Evolutionary conservation across 2,797 vertebrate genomes (phyloP), one percentile per base, ranked within the genome.

Genomic region (Lophius americanus): DNA sequence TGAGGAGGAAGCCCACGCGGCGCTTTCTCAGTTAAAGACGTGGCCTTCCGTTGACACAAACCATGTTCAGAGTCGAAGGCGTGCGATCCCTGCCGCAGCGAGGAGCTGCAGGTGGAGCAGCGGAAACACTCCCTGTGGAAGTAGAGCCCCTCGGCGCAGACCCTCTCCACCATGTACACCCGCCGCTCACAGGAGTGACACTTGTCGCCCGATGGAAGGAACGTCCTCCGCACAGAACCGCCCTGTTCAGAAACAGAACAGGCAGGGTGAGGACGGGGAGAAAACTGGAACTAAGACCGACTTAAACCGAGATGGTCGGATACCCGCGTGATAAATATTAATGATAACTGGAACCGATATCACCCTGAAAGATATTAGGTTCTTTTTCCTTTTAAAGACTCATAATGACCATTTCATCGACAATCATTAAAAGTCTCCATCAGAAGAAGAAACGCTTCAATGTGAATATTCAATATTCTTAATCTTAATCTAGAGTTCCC

Each of bases 71-170:
- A 89, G 90, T 97, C 95, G 46, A 98, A 99, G 68, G 94, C 93
- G 0, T 98, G 96, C 11, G 93, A 93, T 43, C 96, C 95, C 82
- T 95, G 92, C n/a, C 94, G 92, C 68, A 99, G 91, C 1, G 95
- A 91, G 13, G 93, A 92, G 46, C 89, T 87, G 48, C 98, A 99
- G 75, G 95, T 79, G 2, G 94, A 92, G 71, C 98, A 99, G 89
- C 95, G 96, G 81, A 99, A 99, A 77, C 98, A 99, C 75, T 99
- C 97, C 12, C 96, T 93, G 81, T 99, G 98, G 89, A 99, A 99
- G 91, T 95, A 98, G 64, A 96, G 92, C 1, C 97, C 97, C 70
- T 99, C 98, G 0, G 96, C 95, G 3, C 96, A 95, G 74, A 98
- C 92, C 39, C 96, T 87, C 91, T 99, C 98, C 92, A 98, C 96